phyloP scores from a whole-genome alignment of 2,888 invertebrate species.

The Volucella inflata region DNA sequence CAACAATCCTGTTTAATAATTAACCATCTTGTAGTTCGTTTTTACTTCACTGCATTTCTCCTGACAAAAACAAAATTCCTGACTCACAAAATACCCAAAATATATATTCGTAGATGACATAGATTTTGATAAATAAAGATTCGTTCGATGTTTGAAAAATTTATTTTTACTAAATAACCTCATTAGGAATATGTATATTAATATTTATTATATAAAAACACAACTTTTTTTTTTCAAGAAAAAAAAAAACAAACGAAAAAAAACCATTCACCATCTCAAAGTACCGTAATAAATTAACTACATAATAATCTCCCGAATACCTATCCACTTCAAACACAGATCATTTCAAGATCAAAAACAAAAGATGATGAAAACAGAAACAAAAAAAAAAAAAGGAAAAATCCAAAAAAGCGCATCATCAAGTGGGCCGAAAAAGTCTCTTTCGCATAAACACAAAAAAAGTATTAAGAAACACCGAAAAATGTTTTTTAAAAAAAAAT shows the following conservation, averaged over 20 bases:
- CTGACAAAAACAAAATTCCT: too few species aligned
- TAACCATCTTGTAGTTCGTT: too few species aligned
- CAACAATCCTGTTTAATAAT: neutral
- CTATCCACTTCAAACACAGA: conserved; percentile 19
- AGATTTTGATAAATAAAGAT: too few species aligned
- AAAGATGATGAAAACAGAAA: neutral
- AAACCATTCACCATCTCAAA: neutral
- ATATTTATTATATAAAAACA: too few species aligned
- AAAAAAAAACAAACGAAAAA: conserved; percentile 16
- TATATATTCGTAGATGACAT: too few species aligned
- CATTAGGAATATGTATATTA: too few species aligned
- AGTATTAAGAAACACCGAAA: conserved; percentile 31
- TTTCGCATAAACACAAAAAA: conserved; percentile 1
- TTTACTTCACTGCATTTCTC: neutral
- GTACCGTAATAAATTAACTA: neutral
- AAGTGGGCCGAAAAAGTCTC: conserved; percentile 9
- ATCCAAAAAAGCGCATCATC: conserved; percentile 1
- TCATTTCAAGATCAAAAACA: conserved; percentile 30
- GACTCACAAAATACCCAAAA: too few species aligned
- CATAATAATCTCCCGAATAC: conserved; percentile 30
- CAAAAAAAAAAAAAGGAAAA: neutral
- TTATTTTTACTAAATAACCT: too few species aligned
- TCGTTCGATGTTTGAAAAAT: too few species aligned
- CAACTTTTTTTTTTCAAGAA: neutral
- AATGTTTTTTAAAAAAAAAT: neutral